Conservation (phyloP, 2,797 vertebrate genomes). For the Alosa sapidissima region DNA sequence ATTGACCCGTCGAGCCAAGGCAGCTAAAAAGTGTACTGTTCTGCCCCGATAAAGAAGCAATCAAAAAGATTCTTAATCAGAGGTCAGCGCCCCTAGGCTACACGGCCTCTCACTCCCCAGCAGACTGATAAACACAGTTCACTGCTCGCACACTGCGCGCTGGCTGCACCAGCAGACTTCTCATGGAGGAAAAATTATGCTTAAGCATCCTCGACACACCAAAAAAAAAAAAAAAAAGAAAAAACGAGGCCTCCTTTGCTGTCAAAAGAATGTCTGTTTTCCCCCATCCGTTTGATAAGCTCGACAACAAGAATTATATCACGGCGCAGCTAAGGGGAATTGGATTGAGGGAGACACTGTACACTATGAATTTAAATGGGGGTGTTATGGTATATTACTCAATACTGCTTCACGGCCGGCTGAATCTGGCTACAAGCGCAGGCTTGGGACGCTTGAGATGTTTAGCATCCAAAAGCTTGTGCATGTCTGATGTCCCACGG, state of each 20-base stretch:
- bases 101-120: conserved; percentile 18
- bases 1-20: background rate
- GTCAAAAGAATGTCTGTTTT: background rate
- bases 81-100: conserved; percentile 27
- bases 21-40: conserved; percentile 14
- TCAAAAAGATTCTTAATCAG: conserved; percentile 51
- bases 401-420: background rate
- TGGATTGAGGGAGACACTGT: conserved; percentile 16
- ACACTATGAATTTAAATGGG: conserved; percentile 9
- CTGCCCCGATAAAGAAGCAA: conserved; percentile 51
- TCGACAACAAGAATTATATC: conserved; percentile 14
- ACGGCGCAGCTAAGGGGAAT: background rate
- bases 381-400: conserved; percentile 13
- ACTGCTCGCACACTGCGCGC: background rate
- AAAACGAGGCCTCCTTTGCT: background rate
- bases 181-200: background rate
- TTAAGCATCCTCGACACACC: background rate
- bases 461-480: background rate
- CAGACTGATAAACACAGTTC: background rate
- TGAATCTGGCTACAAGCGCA: background rate
- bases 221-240: background rate
- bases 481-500: background rate
- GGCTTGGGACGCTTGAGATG: background rate
- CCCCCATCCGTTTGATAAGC: background rate
- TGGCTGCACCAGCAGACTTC: background rate